These are phyloP conservation scores for Pocillopora meandrina DNA, from an alignment of 92 coral and sea anemone genomes.

Conservation along the genomic window DNA sequence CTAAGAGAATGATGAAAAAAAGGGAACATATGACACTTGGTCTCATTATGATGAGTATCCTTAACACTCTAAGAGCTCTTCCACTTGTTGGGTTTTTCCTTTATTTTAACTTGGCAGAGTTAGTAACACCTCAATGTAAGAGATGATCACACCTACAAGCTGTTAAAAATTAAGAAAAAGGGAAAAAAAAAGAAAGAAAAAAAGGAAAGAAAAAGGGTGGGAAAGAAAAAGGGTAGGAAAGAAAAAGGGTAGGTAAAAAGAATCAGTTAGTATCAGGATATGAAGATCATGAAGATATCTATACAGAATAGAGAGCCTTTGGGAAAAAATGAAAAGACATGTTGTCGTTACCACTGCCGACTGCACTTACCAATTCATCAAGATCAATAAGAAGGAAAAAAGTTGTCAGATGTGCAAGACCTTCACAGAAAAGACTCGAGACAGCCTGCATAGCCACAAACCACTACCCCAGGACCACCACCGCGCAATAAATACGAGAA, in stretches of 20 bases:
- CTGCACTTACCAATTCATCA: not conserved
- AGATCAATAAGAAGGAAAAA: not conserved
- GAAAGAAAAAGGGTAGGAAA: not conserved
- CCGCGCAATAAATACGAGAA: not conserved
- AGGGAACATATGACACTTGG: no score
- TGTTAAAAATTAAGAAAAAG: no score
- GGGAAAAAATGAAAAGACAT: constrained; percentile 1
- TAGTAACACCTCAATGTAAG: not conserved
- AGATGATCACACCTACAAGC: no score
- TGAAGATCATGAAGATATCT: no score
- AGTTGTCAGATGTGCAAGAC: not conserved
- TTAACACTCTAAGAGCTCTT: no score
- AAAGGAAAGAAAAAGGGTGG: not conserved
- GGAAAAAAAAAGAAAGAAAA: no score
- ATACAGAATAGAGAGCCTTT: no score
- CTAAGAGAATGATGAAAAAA: no score
- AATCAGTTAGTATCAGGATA: no score
- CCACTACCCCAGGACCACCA: not conserved
- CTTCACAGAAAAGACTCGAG: not conserved
- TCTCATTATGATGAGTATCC: no score
- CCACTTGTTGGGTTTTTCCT: no score
- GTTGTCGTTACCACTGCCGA: constrained; percentile 5
- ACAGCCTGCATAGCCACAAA: not conserved
- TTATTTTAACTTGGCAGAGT: not conserved
- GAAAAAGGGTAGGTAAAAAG: not conserved